phyloP scores from a whole-genome alignment of 2,797 vertebrate genomes.

The Esox masquinongy region DNA sequence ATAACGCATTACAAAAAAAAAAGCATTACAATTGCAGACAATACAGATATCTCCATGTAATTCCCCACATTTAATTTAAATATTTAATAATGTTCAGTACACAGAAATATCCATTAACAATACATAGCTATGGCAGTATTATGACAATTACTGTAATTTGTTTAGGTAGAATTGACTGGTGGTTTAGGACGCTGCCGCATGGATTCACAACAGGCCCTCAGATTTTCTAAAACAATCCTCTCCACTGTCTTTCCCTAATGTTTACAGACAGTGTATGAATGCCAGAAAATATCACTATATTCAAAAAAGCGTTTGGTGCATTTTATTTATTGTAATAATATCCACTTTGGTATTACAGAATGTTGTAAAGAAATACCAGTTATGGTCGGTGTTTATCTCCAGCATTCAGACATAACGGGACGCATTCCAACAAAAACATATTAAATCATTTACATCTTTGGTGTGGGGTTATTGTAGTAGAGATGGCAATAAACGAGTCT shows the following conservation, averaged over 20 bases:
- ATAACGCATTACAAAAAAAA: slow-evolving; percentile 17
- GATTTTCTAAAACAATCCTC: too few relatives aligned
- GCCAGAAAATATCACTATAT: neutral
- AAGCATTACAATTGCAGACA: slow-evolving; percentile 19
- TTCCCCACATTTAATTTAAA: neutral
- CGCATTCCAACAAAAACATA: slow-evolving; percentile 14
- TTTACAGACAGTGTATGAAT: too few relatives aligned
- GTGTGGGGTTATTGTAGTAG: slow-evolving; percentile 17
- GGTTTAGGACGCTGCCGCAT: too few relatives aligned
- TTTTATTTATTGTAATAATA: slow-evolving; percentile 33
- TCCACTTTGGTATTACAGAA: slow-evolving; percentile 40
- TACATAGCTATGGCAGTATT: neutral
- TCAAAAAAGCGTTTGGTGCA: slow-evolving; percentile 61
- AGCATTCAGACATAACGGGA: slow-evolving; percentile 41
- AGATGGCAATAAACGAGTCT: neutral
- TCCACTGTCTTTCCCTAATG: too few relatives aligned
- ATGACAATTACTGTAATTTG: too few relatives aligned
- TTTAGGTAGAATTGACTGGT: too few relatives aligned
- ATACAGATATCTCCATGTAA: neutral
- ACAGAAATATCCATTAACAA: neutral
- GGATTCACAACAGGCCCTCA: too few relatives aligned
- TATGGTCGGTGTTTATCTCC: slow-evolving; percentile 49
- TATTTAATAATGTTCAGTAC: slow-evolving; percentile 4
- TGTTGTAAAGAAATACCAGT: slow-evolving; percentile 40
- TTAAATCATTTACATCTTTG: slow-evolving; percentile 9